Conservation (phyloP, 2,797 vertebrate species). For the Cygnus olor region DNA sequence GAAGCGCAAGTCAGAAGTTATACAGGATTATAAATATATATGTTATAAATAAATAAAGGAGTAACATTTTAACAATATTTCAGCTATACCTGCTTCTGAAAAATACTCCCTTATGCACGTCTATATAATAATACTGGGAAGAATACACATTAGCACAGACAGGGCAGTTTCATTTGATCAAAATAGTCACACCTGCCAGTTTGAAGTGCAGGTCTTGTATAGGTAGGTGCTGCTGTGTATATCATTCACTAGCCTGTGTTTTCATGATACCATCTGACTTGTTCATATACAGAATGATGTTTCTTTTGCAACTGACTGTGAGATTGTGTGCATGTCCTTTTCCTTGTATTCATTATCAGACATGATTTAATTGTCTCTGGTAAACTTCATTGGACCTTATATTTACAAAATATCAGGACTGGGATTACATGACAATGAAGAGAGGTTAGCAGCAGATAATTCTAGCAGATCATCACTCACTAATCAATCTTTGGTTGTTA, state of each 20-base stretch:
- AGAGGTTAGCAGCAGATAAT: not conserved
- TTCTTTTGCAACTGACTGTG: not conserved
- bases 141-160: not conserved
- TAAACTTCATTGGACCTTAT: not conserved
- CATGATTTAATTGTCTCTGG: not conserved
- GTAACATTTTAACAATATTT: not conserved
- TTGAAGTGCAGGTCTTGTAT: not conserved
- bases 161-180: not conserved
- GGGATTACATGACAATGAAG: not conserved
- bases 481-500: not conserved
- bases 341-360: not conserved
- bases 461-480: not conserved
- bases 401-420: not conserved
- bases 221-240: not conserved
- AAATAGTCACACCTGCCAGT: not conserved
- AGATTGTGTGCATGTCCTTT: not conserved
- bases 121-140: not conserved
- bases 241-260: not conserved
- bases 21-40: not conserved
- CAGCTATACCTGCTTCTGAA: not conserved
- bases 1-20: not conserved
- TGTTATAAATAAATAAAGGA: not conserved
- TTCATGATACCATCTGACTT: fast-evolving
- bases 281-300: not conserved
- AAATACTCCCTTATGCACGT: not conserved